Evolutionary conservation across 2,888 invertebrate genomes (phyloP).

Genomic region (Ichneumoninae sp.): DNA sequence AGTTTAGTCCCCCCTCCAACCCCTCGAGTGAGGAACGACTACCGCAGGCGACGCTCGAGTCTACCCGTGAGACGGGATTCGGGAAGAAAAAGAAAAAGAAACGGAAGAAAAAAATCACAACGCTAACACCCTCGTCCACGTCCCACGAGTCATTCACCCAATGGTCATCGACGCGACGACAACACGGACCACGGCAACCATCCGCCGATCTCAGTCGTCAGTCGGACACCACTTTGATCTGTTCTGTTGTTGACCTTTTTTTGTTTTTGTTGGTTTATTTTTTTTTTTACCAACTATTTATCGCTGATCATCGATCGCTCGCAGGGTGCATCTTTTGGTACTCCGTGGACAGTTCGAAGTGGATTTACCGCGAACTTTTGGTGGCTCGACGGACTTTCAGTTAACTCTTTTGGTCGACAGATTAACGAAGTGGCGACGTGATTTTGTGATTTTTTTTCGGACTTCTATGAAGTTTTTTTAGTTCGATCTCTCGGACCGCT

Average conservation of each 20-base stretch:
- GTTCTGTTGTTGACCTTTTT: conserved; percentile 22
- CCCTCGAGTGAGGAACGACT: conserved; percentile 39
- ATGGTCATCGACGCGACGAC: conserved; percentile 80
- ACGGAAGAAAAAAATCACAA: conserved; percentile 71
- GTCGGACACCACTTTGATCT: conserved; percentile 14
- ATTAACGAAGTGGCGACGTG: conserved; percentile 4
- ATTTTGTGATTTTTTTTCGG: conserved; percentile 1
- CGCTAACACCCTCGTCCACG: conserved; percentile 77
- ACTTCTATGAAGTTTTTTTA: neutral
- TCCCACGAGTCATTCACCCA: conserved; percentile 80
- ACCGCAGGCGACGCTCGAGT: neutral
- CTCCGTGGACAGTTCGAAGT: neutral
- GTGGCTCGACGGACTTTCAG: neutral
- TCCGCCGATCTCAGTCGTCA: conserved; percentile 65
- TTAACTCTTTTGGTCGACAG: neutral
- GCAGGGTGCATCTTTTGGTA: neutral
- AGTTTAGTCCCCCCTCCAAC: conserved; percentile 11
- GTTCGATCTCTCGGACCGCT: neutral
- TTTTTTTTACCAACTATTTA: neutral
- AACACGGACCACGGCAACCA: conserved; percentile 60
- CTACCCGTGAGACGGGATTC: conserved; percentile 67
- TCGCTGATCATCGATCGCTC: neutral
- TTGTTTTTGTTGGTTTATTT: neutral
- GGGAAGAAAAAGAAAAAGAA: conserved; percentile 58
- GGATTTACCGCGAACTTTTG: neutral